A percentile compares a stretch with the other conserved stretches of the same genome.
Evolutionary conservation across 2,113 vertebrate species (phyloP).

Genomic region (Ceratotherium simum): DNA sequence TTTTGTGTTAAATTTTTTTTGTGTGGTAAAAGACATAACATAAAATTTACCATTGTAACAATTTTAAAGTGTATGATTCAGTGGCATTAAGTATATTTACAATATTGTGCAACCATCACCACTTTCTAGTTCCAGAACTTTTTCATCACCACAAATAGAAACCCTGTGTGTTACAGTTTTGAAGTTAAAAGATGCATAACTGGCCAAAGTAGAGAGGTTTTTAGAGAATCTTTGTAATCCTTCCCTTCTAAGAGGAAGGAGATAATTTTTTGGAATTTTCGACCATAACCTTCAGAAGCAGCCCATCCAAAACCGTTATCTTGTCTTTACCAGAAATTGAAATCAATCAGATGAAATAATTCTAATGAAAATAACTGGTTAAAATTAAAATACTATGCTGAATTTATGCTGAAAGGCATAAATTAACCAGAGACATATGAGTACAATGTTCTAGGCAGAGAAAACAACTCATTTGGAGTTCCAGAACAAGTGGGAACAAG

Average conservation of each 20-base stretch:
- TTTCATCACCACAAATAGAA: conserved; percentile 10
- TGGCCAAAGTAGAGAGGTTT: background rate
- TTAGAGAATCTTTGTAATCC: conserved; percentile 51
- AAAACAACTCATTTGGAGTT: background rate
- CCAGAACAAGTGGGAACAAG: background rate
- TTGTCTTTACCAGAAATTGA: conserved; percentile 28
- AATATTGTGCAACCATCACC: background rate
- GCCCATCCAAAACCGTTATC: background rate
- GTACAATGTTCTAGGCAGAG: background rate
- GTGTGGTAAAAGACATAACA: background rate
- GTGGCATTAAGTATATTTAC: background rate
- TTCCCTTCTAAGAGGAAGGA: conserved; percentile 14
- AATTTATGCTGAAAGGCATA: background rate
- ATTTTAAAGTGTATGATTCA: background rate
- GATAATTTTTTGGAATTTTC: background rate
- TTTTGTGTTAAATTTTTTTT: conserved; percentile 46
- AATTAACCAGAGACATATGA: background rate
- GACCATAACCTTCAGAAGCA: background rate
- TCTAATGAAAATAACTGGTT: conserved; percentile 14
- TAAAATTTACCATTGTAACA: background rate
- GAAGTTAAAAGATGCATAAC: conserved; percentile 60
- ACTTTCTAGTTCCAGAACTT: background rate
- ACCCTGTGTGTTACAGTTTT: background rate
- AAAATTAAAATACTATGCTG: conserved; percentile 14
- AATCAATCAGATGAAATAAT: conserved; percentile 37